phyloP scores from a whole-genome alignment of 2,888 invertebrate genomes.

The Tolmerus cingulatus region DNA sequence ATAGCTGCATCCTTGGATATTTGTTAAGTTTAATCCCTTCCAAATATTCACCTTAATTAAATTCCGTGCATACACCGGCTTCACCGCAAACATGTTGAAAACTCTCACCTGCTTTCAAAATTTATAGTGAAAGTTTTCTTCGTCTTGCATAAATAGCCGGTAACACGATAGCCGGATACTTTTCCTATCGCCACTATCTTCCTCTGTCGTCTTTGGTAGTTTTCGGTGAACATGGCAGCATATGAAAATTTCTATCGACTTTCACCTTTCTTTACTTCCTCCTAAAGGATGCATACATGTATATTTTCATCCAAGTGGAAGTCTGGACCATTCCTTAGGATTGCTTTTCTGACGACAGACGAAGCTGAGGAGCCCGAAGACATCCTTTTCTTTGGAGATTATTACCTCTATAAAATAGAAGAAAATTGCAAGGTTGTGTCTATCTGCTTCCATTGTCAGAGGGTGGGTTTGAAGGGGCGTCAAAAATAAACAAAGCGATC shows the following conservation, averaged over 20 bases:
- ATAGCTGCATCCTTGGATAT: background rate
- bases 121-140: background rate
- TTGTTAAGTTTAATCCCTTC: background rate
- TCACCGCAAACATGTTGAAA: background rate
- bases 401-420: slow-evolving; percentile 23
- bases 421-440: slow-evolving; percentile 1
- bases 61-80: background rate
- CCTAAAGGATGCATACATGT: background rate
- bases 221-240: background rate
- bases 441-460: background rate
- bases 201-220: background rate
- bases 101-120: background rate
- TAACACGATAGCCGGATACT: background rate
- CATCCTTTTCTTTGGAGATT: background rate
- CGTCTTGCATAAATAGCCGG: background rate
- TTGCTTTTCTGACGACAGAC: background rate
- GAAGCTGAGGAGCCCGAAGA: background rate
- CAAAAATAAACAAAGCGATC: background rate
- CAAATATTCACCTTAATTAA: background rate
- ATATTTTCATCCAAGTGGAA: background rate
- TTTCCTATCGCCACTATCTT: background rate
- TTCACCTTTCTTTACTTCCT: background rate
- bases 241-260: background rate
- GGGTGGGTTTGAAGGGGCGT: background rate
- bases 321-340: background rate